phyloP scores from a whole-genome alignment of 2,797 vertebrate species.

The Rhynchonycteris naso region DNA sequence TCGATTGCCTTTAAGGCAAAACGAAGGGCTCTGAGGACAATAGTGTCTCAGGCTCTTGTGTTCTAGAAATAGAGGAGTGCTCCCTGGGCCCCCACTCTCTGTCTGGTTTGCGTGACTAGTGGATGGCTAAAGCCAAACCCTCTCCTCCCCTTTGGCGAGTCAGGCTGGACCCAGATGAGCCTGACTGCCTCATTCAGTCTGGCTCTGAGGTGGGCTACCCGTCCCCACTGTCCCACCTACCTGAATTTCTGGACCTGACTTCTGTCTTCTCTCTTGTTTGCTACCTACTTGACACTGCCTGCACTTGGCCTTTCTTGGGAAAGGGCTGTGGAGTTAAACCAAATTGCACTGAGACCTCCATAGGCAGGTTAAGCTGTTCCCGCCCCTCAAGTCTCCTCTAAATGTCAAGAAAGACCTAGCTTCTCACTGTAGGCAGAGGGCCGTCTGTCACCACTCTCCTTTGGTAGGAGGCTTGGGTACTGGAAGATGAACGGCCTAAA shows the following conservation, averaged over 20 bases:
- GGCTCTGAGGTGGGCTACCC: not conserved
- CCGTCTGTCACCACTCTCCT: slow-evolving; percentile 52
- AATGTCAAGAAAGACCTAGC: slow-evolving; percentile 25
- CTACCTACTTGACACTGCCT: slow-evolving; percentile 75
- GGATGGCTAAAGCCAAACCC: not conserved
- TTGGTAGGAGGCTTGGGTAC: not conserved
- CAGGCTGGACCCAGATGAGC: not conserved
- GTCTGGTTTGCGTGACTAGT: not conserved
- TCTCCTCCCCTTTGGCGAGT: not conserved
- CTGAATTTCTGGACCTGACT: slow-evolving; percentile 70
- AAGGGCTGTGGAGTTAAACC: slow-evolving; percentile 75
- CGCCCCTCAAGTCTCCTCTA: not conserved
- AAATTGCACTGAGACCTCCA: slow-evolving; percentile 59
- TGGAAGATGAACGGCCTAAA: slow-evolving; percentile 55
- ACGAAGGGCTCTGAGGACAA: not conserved
- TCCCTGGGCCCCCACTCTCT: not conserved
- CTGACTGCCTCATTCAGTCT: not conserved
- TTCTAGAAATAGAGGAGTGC: not conserved
- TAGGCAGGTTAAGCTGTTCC: not conserved
- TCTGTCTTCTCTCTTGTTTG: slow-evolving; percentile 68
- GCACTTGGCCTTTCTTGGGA: slow-evolving; percentile 61
- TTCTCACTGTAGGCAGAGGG: slow-evolving; percentile 21
- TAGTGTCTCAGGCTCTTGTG: not conserved
- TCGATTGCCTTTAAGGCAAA: not conserved
- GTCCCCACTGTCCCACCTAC: slow-evolving; percentile 55